A percentile compares a stretch with the other conserved stretches of the same genome.
These are phyloP conservation scores for Coregonus sp. DNA, from an alignment of 2,797 vertebrate species.

Conservation along the genomic window DNA sequence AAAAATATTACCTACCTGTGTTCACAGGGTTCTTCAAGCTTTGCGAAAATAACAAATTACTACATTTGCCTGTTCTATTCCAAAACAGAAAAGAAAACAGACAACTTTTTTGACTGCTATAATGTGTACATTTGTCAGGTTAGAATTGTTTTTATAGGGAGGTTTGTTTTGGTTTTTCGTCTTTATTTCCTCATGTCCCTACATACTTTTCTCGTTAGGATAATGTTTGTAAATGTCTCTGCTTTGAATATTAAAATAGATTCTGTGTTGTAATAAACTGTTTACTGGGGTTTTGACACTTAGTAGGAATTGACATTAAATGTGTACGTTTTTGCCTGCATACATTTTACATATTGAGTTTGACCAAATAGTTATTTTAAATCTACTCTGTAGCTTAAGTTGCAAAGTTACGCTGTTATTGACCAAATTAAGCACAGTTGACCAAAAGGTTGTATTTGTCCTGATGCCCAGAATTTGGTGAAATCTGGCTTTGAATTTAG, in stretches of 20 bases:
- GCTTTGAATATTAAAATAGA: conserved; percentile 93
- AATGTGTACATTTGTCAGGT: conserved; percentile 88
- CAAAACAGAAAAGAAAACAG: conserved; percentile 56
- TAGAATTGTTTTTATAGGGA: conserved; percentile 93
- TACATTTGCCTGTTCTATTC: conserved; percentile 51
- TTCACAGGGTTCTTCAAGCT: conserved; percentile 81
- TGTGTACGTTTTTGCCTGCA: conserved; percentile 51
- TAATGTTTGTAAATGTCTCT: conserved; percentile 96
- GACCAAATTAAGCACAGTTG: not conserved
- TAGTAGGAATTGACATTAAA: conserved; percentile 79
- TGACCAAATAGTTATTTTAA: conserved; percentile 20
- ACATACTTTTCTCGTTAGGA: conserved; percentile 83
- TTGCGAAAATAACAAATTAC: conserved; percentile 74
- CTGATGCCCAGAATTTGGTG: not conserved
- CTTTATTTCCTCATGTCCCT: conserved; percentile 43
- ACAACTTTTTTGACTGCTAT: conserved; percentile 79
- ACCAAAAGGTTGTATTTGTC: not conserved
- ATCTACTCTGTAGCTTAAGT: not conserved
- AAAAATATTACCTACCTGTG: conserved; percentile 55
- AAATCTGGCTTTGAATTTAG: not conserved
- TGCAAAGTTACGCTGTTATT: not conserved
- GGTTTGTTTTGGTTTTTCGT: conserved; percentile 68
- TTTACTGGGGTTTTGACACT: conserved; percentile 93
- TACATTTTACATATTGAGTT: conserved; percentile 48
- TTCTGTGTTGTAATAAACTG: conserved; percentile 99